phyloP scores from a whole-genome alignment of 2,797 vertebrate genomes.

The Margarornis squamiger region DNA sequence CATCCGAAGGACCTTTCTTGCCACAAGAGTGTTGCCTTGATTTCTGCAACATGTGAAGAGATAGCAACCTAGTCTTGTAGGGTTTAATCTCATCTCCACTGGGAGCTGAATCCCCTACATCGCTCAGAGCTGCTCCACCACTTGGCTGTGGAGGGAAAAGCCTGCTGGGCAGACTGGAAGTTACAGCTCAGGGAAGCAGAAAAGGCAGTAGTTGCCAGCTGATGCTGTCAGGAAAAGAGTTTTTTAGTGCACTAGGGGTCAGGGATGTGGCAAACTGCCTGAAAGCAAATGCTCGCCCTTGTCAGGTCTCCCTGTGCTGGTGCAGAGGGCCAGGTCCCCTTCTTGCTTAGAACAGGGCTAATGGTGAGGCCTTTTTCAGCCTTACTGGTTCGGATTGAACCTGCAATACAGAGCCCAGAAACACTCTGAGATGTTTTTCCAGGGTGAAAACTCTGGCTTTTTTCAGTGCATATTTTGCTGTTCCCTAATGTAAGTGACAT shows the following conservation, averaged over 20 bases:
- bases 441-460: background rate
- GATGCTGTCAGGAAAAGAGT: background rate
- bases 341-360: background rate
- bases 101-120: background rate
- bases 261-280: background rate
- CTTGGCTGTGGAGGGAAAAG: background rate
- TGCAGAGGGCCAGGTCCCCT: background rate
- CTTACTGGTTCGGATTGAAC: background rate
- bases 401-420: background rate
- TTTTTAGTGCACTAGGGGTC: background rate
- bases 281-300: background rate
- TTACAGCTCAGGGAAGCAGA: background rate
- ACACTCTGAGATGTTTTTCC: background rate
- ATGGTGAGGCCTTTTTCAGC: background rate
- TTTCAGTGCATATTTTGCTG: background rate
- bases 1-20: background rate
- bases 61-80: background rate
- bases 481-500: background rate
- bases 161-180: background rate
- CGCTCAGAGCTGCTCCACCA: rapidly evolving
- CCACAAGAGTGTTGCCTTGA: background rate
- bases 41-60: background rate
- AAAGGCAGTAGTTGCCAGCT: background rate
- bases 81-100: background rate
- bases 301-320: background rate